Conservation (phyloP, 2,797 vertebrate species). For the Spheniscus humboldti region DNA sequence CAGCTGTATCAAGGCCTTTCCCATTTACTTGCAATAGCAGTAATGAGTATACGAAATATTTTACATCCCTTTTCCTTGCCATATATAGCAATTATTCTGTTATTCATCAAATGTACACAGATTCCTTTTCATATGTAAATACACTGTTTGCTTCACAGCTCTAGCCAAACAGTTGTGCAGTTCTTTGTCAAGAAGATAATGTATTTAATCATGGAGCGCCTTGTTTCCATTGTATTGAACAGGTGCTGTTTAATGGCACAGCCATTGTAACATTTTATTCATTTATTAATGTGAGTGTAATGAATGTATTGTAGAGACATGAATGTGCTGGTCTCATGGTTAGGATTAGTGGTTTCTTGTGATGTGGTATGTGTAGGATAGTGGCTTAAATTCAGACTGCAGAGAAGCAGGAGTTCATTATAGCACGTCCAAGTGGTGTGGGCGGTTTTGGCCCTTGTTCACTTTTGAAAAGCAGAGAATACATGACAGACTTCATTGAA, state of each 20-base stretch:
- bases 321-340: neutral
- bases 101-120: constrained; percentile 40
- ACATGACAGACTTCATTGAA: constrained; percentile 12
- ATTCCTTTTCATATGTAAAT: constrained; percentile 70
- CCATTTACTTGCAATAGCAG: neutral
- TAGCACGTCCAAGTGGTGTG: neutral
- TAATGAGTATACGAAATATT: neutral
- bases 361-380: constrained; percentile 13
- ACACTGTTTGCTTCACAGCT: constrained; percentile 58
- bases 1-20: neutral
- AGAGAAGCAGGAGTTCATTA: constrained; percentile 7
- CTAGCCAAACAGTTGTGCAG: constrained; percentile 47
- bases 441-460: constrained; percentile 12
- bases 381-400: neutral
- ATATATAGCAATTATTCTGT: constrained; percentile 17
- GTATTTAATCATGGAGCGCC: constrained; percentile 3
- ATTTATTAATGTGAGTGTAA: constrained; percentile 2
- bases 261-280: constrained; percentile 25
- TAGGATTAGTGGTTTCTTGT: constrained; percentile 27
- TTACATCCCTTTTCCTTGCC: neutral
- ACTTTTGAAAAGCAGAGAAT: neutral
- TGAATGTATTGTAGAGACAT: neutral
- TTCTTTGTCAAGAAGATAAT: constrained; percentile 50
- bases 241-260: constrained; percentile 24
- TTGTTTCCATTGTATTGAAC: constrained; percentile 29